Conservation (phyloP, 2,113 vertebrate species). For the Tetrao urogallus region DNA sequence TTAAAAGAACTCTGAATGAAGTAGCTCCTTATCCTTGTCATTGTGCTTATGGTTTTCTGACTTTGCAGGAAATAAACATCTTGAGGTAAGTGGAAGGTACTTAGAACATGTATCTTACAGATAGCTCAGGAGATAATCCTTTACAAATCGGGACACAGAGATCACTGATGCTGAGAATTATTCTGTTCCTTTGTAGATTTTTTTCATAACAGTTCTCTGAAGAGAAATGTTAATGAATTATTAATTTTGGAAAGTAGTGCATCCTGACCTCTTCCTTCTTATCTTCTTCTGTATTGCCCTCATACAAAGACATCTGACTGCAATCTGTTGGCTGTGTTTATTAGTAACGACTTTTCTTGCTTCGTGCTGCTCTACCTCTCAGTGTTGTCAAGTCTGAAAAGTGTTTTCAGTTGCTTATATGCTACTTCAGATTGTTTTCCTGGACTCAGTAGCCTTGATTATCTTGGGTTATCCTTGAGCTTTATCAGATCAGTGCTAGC, state of each 20-base stretch:
- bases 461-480: background rate
- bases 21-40: background rate
- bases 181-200: background rate
- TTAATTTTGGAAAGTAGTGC: background rate
- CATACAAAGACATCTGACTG: background rate
- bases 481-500: background rate
- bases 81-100: background rate
- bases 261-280: slow-evolving; percentile 1
- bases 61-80: background rate
- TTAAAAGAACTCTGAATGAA: background rate
- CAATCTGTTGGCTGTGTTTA: background rate
- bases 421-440: background rate
- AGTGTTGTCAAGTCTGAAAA: background rate
- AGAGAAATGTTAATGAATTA: background rate
- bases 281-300: background rate
- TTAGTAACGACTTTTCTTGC: background rate
- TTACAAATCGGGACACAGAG: fast-evolving
- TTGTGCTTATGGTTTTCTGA: background rate
- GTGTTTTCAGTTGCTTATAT: background rate
- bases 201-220: background rate
- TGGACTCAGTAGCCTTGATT: background rate
- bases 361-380: background rate
- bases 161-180: background rate
- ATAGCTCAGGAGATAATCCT: background rate
- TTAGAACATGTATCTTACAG: background rate